These are phyloP conservation scores for Syritta pipiens DNA, from an alignment of 2,888 invertebrate genomes.

Conservation along the genomic window DNA sequence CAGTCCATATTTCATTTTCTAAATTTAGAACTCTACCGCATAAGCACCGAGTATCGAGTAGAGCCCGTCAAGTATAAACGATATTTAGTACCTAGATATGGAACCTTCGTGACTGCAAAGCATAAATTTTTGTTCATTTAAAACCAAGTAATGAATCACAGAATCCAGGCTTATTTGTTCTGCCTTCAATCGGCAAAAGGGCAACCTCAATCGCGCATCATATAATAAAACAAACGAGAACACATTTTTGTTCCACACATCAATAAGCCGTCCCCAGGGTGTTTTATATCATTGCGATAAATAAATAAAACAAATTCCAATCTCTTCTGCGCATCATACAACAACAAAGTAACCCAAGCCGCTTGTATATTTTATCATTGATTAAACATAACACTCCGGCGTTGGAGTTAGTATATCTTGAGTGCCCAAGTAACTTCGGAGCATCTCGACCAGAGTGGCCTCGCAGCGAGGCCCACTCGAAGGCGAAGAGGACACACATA, in stretches of 20 bases:
- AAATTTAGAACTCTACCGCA: too few relatives aligned
- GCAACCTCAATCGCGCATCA: conserved; percentile 10
- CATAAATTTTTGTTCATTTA: neutral
- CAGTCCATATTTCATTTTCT: too few relatives aligned
- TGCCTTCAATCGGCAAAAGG: neutral
- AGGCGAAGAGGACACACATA: conserved; percentile 39
- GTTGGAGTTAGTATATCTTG: neutral
- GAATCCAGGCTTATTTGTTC: conserved; percentile 8
- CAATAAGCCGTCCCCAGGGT: conserved; percentile 17
- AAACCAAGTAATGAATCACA: conserved; percentile 3
- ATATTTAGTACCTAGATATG: too few relatives aligned
- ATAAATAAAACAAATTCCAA: conserved; percentile 37
- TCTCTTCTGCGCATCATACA: conserved; percentile 8
- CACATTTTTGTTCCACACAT: neutral
- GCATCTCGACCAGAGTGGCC: neutral
- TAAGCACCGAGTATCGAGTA: too few relatives aligned
- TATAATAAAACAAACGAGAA: conserved; percentile 2
- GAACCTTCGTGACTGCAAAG: too few relatives aligned
- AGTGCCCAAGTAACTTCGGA: neutral
- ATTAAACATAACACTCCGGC: conserved; percentile 18
- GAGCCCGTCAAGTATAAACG: too few relatives aligned
- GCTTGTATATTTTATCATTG: conserved; percentile 47
- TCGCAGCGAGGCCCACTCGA: neutral
- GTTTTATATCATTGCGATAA: conserved; percentile 12
- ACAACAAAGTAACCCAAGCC: conserved; percentile 16